Evolutionary conservation across 2,888 invertebrate species (phyloP), one percentile per base, ranked within the genome.

Genomic region (Trichopoda pennipes): DNA sequence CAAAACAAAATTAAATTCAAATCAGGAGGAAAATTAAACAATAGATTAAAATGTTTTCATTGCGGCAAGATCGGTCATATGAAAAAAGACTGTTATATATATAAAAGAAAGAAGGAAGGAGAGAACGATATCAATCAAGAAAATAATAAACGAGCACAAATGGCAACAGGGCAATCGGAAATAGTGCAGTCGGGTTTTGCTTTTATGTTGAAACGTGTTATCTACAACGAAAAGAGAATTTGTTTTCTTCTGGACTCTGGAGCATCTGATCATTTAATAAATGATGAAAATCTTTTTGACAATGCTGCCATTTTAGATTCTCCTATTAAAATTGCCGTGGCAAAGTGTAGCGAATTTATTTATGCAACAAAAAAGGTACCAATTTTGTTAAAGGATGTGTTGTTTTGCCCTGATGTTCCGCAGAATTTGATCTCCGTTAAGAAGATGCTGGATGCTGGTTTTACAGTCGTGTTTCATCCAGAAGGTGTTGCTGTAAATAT

Each of bases 31-130:
- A 56, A 10, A 35, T 17, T 55, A 55, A 10, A n/a, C 1, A 55
- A n/a, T n/a, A 35, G 35, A 17, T 16, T 17, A 7, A 87, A 87
- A 69, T 87, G 88, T 83, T 74, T 87, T 84, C 85, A 87, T 68
- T 89, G 88, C 84, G 87, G 88, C 1, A 85, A 86, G 28, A 84
- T 63, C 69, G 87, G 87, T 12, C 88, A 89, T 76, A 47, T 85
- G 0, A 87, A 87, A 69, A 87, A 85, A 42, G 84, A 88, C 19
- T 89, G 88, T 73, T 86, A 80, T 63, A 44, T 21, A 14, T 75
- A 56, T 78, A 77, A 80, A 70, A 76, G 28, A 47, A 63, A 38
- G 10, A 28, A 21, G 28, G 28, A 55, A 21, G n/a, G n/a, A n/a
- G 55, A 55, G 8, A 51, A 21, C 19, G 19, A 49, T 21, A 72